Evolutionary conservation across 2,797 vertebrate genomes (phyloP).

Genomic region (Pelodytes ibericus): DNA sequence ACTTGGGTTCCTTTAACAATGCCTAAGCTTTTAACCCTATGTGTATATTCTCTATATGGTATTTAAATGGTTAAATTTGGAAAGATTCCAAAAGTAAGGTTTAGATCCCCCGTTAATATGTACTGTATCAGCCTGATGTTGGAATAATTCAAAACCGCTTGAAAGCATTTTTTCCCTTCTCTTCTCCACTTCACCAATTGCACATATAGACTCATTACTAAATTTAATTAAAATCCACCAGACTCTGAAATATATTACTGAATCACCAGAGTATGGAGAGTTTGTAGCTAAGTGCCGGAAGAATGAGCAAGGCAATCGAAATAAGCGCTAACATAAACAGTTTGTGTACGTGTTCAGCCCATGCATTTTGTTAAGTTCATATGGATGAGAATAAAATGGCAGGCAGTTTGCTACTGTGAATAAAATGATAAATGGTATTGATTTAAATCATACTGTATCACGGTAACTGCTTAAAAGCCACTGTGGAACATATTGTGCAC

Average conservation of each 20-base stretch:
- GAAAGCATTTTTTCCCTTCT: not conserved
- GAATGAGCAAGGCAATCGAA: constrained; percentile 55
- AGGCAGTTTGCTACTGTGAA: not conserved
- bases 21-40: too few relatives aligned
- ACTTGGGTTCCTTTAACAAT: too few relatives aligned
- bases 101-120: not conserved
- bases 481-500: too few relatives aligned
- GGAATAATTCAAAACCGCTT: constrained; percentile 12
- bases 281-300: constrained; percentile 36
- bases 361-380: constrained; percentile 17
- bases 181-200: constrained; percentile 25
- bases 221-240: constrained; percentile 54
- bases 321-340: constrained; percentile 53
- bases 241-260: constrained; percentile 38
- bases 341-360: constrained; percentile 22
- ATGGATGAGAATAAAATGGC: not conserved
- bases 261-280: constrained; percentile 17
- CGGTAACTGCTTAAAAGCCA: too few relatives aligned
- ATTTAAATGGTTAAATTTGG: too few relatives aligned
- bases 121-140: constrained; percentile 4
- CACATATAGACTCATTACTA: constrained; percentile 28
- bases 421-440: not conserved
- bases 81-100: too few relatives aligned
- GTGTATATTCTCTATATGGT: too few relatives aligned
- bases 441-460: constrained; percentile 5